phyloP scores from a whole-genome alignment of 1,140 invertebrate genomes.

The Drosophila malerkotliana region DNA sequence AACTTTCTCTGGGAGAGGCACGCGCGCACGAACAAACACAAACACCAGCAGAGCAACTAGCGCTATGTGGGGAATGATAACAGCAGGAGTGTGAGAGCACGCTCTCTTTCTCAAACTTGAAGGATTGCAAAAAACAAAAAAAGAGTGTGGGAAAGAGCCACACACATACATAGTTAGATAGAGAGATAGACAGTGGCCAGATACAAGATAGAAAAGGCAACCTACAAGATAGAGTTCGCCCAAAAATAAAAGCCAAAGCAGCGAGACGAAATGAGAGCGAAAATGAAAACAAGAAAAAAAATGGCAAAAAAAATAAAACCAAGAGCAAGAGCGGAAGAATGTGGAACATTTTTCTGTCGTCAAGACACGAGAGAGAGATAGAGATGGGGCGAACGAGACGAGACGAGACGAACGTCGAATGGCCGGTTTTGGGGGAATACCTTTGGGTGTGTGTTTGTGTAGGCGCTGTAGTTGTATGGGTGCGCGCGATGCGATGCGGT shows the following conservation, averaged over 20 bases:
- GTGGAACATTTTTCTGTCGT: conserved; percentile 67
- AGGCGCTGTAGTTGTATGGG: conserved; percentile 1
- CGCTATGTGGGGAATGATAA: conserved; percentile 73
- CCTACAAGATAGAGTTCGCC: conserved; percentile 41
- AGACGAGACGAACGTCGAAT: not conserved
- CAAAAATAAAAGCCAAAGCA: conserved; percentile 58
- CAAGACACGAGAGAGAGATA: conserved; percentile 10
- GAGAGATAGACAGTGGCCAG: conserved; percentile 47
- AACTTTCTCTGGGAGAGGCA: conserved; percentile 80
- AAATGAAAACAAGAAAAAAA: conserved; percentile 70
- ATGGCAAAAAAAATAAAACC: conserved; percentile 49
- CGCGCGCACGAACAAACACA: conserved; percentile 79
- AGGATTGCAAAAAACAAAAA: conserved; percentile 39
- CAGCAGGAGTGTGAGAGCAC: conserved; percentile 31
- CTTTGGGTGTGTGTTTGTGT: conserved; percentile 57
- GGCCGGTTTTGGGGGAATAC: conserved; percentile 75
- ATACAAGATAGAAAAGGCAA: conserved; percentile 52
- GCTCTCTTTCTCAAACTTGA: conserved; percentile 4
- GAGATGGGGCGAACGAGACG: not conserved
- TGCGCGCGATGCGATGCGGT: conserved; percentile 15
- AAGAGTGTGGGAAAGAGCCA: conserved; percentile 18
- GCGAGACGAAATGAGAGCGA: conserved; percentile 71
- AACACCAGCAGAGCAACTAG: conserved; percentile 48
- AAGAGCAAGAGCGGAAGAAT: conserved; percentile 62
- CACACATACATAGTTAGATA: not conserved